phyloP scores from a whole-genome alignment of 92 coral and sea anemone species.

The Siderastrea radians region DNA sequence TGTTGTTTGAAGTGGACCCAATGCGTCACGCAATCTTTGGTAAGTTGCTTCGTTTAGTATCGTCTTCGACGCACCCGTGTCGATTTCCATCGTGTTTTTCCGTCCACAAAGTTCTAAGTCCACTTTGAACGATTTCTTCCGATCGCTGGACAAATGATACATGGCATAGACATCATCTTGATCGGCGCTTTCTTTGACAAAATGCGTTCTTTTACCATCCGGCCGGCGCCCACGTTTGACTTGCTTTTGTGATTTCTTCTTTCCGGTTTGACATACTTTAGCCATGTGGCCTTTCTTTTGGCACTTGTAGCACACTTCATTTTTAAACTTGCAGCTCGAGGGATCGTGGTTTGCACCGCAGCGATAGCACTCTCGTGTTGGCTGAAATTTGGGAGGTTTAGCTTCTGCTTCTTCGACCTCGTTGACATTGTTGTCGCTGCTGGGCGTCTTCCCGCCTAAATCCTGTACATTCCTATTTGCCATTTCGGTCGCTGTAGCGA shows the following conservation, averaged over 20 bases:
- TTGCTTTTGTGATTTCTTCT: conserved; percentile 26
- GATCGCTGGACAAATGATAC: conserved; percentile 41
- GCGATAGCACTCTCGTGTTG: conserved; percentile 5
- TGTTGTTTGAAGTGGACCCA: conserved; percentile 39
- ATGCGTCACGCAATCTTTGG: conserved; percentile 34
- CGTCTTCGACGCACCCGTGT: conserved; percentile 60
- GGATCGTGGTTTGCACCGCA: conserved; percentile 66
- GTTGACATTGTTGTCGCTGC: conserved; percentile 37
- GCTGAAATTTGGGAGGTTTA: neutral
- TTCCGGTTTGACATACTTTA: conserved; percentile 30
- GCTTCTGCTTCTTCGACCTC: conserved; percentile 3
- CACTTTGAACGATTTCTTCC: conserved; percentile 23
- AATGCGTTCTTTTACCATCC: conserved; percentile 12
- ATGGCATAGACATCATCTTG: conserved; percentile 53
- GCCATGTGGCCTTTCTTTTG: conserved; percentile 62
- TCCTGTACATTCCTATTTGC: conserved; percentile 36
- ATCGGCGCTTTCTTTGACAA: conserved; percentile 23
- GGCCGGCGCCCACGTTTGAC: conserved; percentile 3
- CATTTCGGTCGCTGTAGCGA: conserved; percentile 43
- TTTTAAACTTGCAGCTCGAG: conserved; percentile 31
- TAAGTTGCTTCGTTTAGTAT: conserved; percentile 48
- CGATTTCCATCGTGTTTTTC: conserved; percentile 54
- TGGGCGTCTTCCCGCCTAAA: conserved; percentile 29
- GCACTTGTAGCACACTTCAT: conserved; percentile 49
- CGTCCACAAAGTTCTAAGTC: conserved; percentile 45